Percentiles rank a stretch among this genome's conserved stretches.
These are phyloP conservation scores for Therioaphis trifolii DNA, from an alignment of 2,888 invertebrate species.

Conservation along the genomic window DNA sequence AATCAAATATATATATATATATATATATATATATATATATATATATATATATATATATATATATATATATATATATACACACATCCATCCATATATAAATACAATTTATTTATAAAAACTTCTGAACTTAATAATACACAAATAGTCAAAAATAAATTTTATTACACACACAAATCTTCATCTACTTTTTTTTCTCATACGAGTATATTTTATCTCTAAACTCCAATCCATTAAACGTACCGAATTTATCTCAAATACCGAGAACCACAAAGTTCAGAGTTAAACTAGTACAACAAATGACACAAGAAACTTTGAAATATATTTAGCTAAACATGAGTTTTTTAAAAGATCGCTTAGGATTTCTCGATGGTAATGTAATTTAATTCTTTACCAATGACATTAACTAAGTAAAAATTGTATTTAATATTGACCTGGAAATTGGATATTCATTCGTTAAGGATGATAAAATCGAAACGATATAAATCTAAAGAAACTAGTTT, in stretches of 20 bases:
- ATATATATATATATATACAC: no score
- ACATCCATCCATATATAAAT: no score
- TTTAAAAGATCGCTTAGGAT: background rate
- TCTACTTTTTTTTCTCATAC: no score
- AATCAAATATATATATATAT: background rate
- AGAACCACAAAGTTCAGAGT: conserved; percentile 9
- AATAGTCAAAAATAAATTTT: no score
- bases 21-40: no score
- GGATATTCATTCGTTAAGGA: background rate
- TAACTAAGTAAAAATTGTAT: background rate
- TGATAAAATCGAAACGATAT: background rate
- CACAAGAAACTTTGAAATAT: conserved; percentile 32
- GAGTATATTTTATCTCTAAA: conserved; percentile 12
- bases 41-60: no score
- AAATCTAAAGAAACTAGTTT: background rate
- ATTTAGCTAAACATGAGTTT: background rate
- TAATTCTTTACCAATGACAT: conserved; percentile 4
- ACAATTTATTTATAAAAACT: no score
- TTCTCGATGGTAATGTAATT: conserved; percentile 10
- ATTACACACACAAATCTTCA: no score
- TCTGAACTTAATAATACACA: no score
- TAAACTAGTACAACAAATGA: conserved; percentile 24
- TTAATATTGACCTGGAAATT: background rate
- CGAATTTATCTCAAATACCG: conserved; percentile 4
- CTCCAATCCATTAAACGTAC: conserved; percentile 34